Evolutionary conservation across 2,113 vertebrate species (phyloP).

Genomic region (Orcinus orca): DNA sequence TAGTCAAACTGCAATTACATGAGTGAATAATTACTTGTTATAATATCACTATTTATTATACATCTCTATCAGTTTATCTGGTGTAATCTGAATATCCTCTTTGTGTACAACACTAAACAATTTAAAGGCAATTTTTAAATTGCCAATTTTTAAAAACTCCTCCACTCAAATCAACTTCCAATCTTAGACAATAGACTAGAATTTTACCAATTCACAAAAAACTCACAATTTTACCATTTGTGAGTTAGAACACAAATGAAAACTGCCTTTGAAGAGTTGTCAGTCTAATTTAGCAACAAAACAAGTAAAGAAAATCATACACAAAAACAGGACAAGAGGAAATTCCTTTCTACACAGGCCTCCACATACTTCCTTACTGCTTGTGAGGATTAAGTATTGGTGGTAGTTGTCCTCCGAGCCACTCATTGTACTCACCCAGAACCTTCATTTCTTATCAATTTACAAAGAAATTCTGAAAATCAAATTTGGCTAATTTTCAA

Average conservation of each 20-base stretch:
- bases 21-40: background rate
- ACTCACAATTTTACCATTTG: background rate
- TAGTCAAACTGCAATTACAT: background rate
- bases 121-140: background rate
- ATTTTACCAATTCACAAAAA: background rate
- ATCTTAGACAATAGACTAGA: background rate
- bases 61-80: background rate
- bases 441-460: background rate
- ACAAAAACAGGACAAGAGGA: background rate
- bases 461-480: background rate
- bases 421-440: background rate
- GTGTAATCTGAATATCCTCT: background rate
- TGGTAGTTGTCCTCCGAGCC: background rate
- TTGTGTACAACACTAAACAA: background rate
- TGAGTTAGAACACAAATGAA: background rate
- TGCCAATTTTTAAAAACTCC: background rate
- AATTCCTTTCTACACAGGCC: accelerated
- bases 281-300: background rate
- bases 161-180: background rate
- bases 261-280: background rate
- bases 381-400: background rate
- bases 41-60: background rate
- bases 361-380: background rate
- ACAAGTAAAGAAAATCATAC: background rate
- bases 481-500: background rate